A percentile compares a stretch with the other conserved stretches of the same genome.
Conservation (phyloP, 2,113 vertebrate genomes). For the Puntigrus tetrazona region DNA sequence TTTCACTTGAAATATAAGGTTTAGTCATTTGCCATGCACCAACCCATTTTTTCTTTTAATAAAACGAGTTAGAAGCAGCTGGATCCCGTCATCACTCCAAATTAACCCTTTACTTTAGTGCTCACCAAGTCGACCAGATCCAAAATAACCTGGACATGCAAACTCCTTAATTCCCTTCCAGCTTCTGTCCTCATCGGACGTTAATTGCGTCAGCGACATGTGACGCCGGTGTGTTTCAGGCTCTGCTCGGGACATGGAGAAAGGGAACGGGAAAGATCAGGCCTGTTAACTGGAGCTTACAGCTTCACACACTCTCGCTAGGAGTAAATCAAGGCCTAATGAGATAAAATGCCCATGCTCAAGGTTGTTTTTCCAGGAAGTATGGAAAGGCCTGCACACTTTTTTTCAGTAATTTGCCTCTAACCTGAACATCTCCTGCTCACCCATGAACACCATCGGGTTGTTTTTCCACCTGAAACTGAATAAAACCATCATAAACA, state of each 20-base stretch:
- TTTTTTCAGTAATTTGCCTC: slow-evolving; percentile 44
- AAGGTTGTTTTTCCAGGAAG: slow-evolving; percentile 56
- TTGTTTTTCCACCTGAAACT: slow-evolving; percentile 42
- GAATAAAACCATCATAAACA: slow-evolving; percentile 48
- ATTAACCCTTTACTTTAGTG: slow-evolving; percentile 43
- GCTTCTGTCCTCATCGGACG: slow-evolving; percentile 45
- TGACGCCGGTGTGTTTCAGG: slow-evolving; percentile 48
- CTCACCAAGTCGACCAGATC: slow-evolving; percentile 27
- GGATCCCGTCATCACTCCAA: slow-evolving; percentile 43
- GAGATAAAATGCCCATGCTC: slow-evolving; percentile 53
- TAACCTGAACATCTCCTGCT: slow-evolving; percentile 21
- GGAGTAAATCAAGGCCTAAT: slow-evolving; percentile 57
- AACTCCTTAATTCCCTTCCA: slow-evolving; percentile 32
- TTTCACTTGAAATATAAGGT: too few relatives aligned
- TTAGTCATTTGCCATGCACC: neutral
- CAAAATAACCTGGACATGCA: slow-evolving; percentile 38
- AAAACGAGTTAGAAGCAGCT: slow-evolving; percentile 38
- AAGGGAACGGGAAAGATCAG: slow-evolving; percentile 28
- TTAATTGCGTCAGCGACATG: too few relatives aligned
- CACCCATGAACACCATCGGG: neutral
- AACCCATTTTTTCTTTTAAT: slow-evolving; percentile 33
- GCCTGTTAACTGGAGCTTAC: slow-evolving; percentile 42
- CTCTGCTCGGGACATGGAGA: slow-evolving; percentile 45
- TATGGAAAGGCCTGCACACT: slow-evolving; percentile 39
- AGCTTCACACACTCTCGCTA: slow-evolving; percentile 43